Conservation (phyloP, 1,140 invertebrate genomes). For the Drosophila triauraria region DNA sequence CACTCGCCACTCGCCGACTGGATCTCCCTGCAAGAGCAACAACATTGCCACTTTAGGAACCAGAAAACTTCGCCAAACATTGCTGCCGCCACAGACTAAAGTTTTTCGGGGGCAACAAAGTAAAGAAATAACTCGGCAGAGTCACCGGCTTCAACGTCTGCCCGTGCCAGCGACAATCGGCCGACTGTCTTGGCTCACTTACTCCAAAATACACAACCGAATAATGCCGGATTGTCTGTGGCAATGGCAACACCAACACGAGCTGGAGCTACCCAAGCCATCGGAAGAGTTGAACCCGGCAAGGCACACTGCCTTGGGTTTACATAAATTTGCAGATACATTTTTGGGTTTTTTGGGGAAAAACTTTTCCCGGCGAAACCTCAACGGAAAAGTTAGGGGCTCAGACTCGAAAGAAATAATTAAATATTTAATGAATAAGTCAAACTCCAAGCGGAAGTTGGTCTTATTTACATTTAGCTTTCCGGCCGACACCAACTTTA, state of each 20-base stretch:
- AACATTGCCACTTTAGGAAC: constrained; percentile 77
- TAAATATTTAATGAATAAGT: constrained; percentile 43
- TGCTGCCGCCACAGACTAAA: constrained; percentile 16
- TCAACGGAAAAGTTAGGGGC: constrained; percentile 25
- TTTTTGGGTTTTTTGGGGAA: constrained; percentile 10
- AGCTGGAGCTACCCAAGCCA: not conserved
- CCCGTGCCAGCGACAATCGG: constrained; percentile 35
- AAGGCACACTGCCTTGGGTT: constrained; percentile 22
- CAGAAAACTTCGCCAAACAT: constrained; percentile 71
- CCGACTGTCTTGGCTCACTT: constrained; percentile 54
- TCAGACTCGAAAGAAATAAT: constrained; percentile 38
- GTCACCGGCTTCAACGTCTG: constrained; percentile 49
- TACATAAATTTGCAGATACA: constrained; percentile 5
- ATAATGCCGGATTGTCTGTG: constrained; percentile 30
- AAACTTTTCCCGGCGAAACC: constrained; percentile 24
- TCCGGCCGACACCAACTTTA: constrained; percentile 7
- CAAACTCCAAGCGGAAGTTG: constrained; percentile 34
- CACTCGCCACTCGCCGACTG: constrained; percentile 90
- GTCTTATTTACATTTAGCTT: constrained; percentile 20
- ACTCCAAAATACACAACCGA: constrained; percentile 2
- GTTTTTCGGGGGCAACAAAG: not conserved
- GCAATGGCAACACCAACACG: constrained; percentile 31
- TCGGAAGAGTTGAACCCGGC: constrained; percentile 30
- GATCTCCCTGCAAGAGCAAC: constrained; percentile 88
- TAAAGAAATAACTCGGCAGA: constrained; percentile 19